Conservation (phyloP, 1,140 invertebrate genomes). For the Drosophila truncata region DNA sequence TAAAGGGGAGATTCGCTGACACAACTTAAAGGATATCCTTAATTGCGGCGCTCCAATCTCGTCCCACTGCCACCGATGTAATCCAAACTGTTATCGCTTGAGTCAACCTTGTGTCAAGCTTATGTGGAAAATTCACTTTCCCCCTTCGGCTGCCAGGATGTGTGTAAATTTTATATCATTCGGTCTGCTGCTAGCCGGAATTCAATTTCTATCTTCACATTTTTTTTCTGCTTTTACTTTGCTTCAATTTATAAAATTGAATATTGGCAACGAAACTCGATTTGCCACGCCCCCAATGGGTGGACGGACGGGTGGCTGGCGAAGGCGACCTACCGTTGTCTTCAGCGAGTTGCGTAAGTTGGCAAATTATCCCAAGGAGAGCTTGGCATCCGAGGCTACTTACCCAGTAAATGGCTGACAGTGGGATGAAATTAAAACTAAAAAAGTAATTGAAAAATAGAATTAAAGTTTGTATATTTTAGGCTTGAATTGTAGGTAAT, state of each 20-base stretch:
- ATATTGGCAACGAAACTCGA: conserved; percentile 75
- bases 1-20: conserved; percentile 3
- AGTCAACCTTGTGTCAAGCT: conserved; percentile 25
- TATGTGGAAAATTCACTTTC: conserved; percentile 15
- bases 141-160: not conserved
- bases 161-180: conserved; percentile 29
- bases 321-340: conserved; percentile 54
- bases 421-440: not conserved
- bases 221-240: conserved; percentile 58
- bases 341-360: conserved; percentile 62
- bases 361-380: conserved; percentile 56
- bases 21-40: conserved; percentile 21
- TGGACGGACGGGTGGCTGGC: not conserved
- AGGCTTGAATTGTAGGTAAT: too few species aligned
- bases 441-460: not conserved
- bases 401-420: conserved; percentile 26
- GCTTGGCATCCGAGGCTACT: conserved; percentile 29
- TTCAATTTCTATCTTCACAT: conserved; percentile 36
- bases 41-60: conserved; percentile 26
- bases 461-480: too few species aligned
- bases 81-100: conserved; percentile 49
- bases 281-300: conserved; percentile 37
- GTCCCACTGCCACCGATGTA: conserved; percentile 21
- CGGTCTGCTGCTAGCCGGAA: conserved; percentile 28
- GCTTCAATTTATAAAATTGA: conserved; percentile 78